Conservation (phyloP, 64 coral and sea anemone species). For the Montipora cactus region DNA sequence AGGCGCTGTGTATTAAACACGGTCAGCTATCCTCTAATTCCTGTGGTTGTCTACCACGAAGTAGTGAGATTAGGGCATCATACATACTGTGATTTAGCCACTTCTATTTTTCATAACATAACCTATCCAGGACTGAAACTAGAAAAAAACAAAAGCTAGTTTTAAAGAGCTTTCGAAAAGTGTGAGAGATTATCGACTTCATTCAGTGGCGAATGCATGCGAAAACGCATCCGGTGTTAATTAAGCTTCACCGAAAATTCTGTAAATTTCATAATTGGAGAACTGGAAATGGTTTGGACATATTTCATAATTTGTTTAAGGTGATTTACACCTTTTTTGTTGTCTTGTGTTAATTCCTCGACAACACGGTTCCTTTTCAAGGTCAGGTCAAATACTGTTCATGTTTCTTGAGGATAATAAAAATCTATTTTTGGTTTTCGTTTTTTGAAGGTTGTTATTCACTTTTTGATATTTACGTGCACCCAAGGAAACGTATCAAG, state of each 20-base stretch:
- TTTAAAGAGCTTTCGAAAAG: no score
- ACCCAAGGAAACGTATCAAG: background rate
- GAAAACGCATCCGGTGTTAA: no score
- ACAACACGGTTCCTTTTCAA: background rate
- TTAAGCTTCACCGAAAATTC: background rate
- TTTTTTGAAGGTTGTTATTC: background rate
- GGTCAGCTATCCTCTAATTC: background rate
- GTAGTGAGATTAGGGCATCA: constrained; percentile 17
- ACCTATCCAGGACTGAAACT: background rate
- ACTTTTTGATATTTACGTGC: background rate
- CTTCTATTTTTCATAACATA: background rate
- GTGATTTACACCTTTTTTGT: background rate
- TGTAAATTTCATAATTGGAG: background rate
- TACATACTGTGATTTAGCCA: background rate
- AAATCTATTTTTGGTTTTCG: background rate
- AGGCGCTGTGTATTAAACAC: background rate
- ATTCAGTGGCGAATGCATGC: no score
- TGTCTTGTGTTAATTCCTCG: background rate
- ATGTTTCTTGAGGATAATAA: background rate
- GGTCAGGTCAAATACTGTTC: constrained; percentile 13
- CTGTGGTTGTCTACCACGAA: background rate
- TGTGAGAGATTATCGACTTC: no score
- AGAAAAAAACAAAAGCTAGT: background rate
- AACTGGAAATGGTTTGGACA: background rate
- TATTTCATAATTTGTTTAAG: background rate